Conservation (phyloP, 1,140 invertebrate genomes). For the Sitophilus oryzae region DNA sequence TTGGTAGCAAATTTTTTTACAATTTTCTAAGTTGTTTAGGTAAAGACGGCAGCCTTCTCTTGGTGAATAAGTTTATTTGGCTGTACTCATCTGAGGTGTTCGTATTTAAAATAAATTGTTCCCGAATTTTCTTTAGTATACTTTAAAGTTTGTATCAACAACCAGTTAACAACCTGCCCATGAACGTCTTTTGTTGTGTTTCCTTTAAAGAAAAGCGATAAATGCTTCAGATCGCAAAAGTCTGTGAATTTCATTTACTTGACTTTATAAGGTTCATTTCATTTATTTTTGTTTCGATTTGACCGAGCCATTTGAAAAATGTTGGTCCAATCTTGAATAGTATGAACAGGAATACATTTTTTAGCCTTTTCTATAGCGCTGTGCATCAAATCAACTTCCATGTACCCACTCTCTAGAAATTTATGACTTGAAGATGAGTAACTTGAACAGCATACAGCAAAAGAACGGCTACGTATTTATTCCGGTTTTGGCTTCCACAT, state of each 20-base stretch:
- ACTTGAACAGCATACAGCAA: slow-evolving; percentile 20
- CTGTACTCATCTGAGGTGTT: no score
- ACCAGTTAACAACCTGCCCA: background rate
- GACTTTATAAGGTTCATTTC: slow-evolving; percentile 8
- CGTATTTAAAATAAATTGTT: slow-evolving; percentile 1
- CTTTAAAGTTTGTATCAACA: background rate
- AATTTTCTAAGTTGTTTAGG: no score
- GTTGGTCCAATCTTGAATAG: slow-evolving; percentile 18
- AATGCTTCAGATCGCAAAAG: slow-evolving; percentile 14
- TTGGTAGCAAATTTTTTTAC: no score
- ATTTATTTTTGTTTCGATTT: slow-evolving; percentile 13
- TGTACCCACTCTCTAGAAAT: slow-evolving; percentile 23
- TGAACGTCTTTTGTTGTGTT: slow-evolving; percentile 2
- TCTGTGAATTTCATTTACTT: slow-evolving; percentile 19
- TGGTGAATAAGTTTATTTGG: no score
- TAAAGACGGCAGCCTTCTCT: no score
- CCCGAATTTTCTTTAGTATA: slow-evolving; percentile 3
- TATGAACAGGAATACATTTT: slow-evolving; percentile 14
- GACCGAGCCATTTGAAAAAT: slow-evolving; percentile 17
- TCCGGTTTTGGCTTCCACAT: slow-evolving; percentile 28
- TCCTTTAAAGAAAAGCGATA: slow-evolving; percentile 6
- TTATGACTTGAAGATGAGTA: slow-evolving; percentile 19
- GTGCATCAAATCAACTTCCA: slow-evolving; percentile 35
- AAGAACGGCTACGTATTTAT: slow-evolving; percentile 21
- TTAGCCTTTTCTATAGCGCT: slow-evolving; percentile 11